A percentile compares a stretch with the other conserved stretches of the same genome.
phyloP scores from a whole-genome alignment of 2,888 invertebrate species.

The Dryadula phaetusa region DNA sequence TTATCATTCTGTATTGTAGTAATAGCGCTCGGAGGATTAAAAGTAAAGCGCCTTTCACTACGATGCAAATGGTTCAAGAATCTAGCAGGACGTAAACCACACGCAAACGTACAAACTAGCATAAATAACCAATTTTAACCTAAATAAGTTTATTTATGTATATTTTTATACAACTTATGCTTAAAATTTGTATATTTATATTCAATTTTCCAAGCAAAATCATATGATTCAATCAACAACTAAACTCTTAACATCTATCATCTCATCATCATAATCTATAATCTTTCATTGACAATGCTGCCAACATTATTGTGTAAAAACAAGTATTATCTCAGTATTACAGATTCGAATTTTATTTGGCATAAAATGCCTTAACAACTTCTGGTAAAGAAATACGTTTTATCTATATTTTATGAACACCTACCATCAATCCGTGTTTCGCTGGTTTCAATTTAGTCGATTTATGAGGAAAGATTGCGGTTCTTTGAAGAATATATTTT shows the following conservation, averaged over 20 bases:
- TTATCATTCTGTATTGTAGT: background rate
- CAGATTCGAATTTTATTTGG: background rate
- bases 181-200: no score
- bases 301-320: no score
- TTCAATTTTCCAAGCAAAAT: no score
- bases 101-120: no score
- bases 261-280: no score
- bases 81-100: background rate
- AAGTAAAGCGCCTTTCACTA: background rate
- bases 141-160: no score
- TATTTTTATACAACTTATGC: no score
- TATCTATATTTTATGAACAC: conserved; percentile 20
- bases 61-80: background rate
- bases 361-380: background rate
- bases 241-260: no score
- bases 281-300: no score
- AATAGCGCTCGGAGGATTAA: background rate
- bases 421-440: conserved; percentile 26
- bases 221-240: no score
- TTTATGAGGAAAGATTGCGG: conserved; percentile 18
- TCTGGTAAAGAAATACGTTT: conserved; percentile 16
- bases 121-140: no score
- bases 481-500: conserved; percentile 1
- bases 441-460: conserved; percentile 4
- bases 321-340: background rate